Percentiles rank a stretch among this genome's conserved stretches.
Conservation (phyloP, 1,140 invertebrate species). For the Saccostrea glomerata region DNA sequence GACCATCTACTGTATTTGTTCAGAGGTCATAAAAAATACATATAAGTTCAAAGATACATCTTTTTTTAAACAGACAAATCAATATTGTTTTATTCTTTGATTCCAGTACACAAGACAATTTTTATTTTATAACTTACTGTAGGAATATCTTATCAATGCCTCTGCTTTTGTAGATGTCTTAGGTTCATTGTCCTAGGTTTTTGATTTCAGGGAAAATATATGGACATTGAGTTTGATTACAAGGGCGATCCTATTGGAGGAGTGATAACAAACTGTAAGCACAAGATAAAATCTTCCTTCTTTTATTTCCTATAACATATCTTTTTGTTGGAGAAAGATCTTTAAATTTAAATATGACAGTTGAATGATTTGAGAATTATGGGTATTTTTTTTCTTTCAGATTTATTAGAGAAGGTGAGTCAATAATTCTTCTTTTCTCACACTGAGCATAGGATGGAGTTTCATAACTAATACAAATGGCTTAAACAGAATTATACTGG, state of each 20-base stretch:
- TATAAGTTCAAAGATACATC: no score
- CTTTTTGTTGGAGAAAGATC: neutral
- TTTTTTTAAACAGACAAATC: no score
- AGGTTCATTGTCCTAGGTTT: neutral
- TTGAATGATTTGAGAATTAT: no score
- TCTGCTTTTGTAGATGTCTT: no score
- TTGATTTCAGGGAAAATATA: slow-evolving; percentile 92
- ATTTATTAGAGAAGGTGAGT: slow-evolving; percentile 90
- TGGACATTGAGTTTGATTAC: slow-evolving; percentile 92
- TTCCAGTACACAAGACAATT: no score
- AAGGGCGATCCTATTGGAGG: slow-evolving; percentile 84
- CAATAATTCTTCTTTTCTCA: slow-evolving; percentile 7
- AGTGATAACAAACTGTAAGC: slow-evolving; percentile 91
- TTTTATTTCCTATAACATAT: neutral
- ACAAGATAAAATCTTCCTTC: slow-evolving; percentile 24
- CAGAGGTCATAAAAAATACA: no score
- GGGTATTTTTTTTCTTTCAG: slow-evolving; percentile 79
- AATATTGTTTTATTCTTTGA: no score
- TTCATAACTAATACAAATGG: no score
- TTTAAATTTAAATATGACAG: neutral
- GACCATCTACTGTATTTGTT: no score
- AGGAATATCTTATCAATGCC: no score
- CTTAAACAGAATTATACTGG: no score
- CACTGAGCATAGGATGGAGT: neutral
- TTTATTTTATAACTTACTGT: no score